phyloP scores from a whole-genome alignment of 2,888 invertebrate species.

The Creontiades dilutus region DNA sequence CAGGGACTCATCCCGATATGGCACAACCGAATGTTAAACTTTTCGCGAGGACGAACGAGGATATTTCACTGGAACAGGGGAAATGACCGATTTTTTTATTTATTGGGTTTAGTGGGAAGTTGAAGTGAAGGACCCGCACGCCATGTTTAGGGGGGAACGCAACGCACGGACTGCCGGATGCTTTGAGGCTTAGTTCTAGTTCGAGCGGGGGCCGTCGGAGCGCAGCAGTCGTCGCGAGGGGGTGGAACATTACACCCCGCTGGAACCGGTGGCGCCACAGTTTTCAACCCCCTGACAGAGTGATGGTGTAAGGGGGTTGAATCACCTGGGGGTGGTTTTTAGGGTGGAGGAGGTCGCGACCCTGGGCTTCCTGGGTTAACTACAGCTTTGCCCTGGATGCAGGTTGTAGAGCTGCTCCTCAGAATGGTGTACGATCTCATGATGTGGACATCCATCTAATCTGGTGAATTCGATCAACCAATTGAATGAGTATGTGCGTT shows the following conservation, averaged over 20 bases:
- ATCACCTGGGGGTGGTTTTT: slow-evolving; percentile 20
- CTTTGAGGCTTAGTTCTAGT: slow-evolving; percentile 15
- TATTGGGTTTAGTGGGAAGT: neutral
- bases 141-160: slow-evolving; percentile 39
- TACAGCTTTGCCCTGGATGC: neutral
- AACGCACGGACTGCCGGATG: slow-evolving; percentile 38
- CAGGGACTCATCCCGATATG: neutral
- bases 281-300: neutral
- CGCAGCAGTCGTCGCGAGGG: neutral
- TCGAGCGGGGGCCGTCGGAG: neutral
- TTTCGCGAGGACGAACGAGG: neutral
- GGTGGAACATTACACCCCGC: neutral
- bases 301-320: neutral
- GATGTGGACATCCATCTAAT: no score
- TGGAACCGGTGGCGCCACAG: neutral
- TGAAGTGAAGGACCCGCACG: slow-evolving; percentile 23
- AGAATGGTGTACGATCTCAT: no score
- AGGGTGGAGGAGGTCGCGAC: slow-evolving; percentile 22
- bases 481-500: no score
- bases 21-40: slow-evolving; percentile 31
- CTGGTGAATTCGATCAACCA: no score
- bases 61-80: neutral
- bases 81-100: neutral
- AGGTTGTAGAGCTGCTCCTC: no score
- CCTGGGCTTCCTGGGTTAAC: slow-evolving; percentile 30